Percentiles rank a stretch among this genome's conserved stretches.
These are phyloP conservation scores for Ennomos fuscantarius DNA, from an alignment of 2,888 invertebrate genomes.

Conservation along the genomic window DNA sequence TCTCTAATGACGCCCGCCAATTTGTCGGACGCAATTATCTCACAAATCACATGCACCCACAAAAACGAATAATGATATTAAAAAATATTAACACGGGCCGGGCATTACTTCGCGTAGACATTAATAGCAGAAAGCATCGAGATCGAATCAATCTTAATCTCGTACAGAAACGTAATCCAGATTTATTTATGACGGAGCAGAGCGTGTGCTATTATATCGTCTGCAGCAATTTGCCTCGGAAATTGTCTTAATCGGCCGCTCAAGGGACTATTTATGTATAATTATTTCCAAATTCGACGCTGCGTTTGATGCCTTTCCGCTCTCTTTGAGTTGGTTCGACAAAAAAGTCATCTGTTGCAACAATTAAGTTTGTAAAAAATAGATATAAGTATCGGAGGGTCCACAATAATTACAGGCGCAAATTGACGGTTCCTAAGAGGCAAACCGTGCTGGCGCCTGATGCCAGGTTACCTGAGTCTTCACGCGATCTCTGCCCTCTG, in stretches of 20 bases:
- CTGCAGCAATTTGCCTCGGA: slow-evolving; percentile 85
- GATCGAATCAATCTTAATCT: slow-evolving; percentile 85
- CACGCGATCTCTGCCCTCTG: slow-evolving; percentile 66
- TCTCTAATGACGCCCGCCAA: slow-evolving; percentile 79
- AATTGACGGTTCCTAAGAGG: slow-evolving; percentile 83
- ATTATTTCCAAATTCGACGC: slow-evolving; percentile 86
- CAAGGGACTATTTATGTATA: slow-evolving; percentile 86
- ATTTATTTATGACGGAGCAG: slow-evolving; percentile 83
- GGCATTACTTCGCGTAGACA: slow-evolving; percentile 74
- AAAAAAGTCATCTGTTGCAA: slow-evolving; percentile 86
- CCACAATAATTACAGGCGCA: slow-evolving; percentile 84
- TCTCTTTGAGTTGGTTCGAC: slow-evolving; percentile 84
- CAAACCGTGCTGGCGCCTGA: slow-evolving; percentile 74
- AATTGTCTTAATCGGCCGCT: slow-evolving; percentile 86
- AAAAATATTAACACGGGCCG: slow-evolving; percentile 77
- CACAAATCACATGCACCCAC: slow-evolving; percentile 71
- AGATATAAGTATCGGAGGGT: slow-evolving; percentile 85
- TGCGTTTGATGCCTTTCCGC: slow-evolving; percentile 85
- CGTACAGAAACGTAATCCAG: slow-evolving; percentile 83
- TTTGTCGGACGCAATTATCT: slow-evolving; percentile 83
- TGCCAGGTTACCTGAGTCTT: slow-evolving; percentile 70
- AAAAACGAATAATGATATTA: slow-evolving; percentile 79
- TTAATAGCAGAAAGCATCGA: slow-evolving; percentile 82
- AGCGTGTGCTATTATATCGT: slow-evolving; percentile 85
- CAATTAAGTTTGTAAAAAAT: slow-evolving; percentile 83